Evolutionary conservation across 2,797 vertebrate genomes (phyloP), one percentile per base, ranked within the genome.

Genomic region (Takifugu rubripes): DNA sequence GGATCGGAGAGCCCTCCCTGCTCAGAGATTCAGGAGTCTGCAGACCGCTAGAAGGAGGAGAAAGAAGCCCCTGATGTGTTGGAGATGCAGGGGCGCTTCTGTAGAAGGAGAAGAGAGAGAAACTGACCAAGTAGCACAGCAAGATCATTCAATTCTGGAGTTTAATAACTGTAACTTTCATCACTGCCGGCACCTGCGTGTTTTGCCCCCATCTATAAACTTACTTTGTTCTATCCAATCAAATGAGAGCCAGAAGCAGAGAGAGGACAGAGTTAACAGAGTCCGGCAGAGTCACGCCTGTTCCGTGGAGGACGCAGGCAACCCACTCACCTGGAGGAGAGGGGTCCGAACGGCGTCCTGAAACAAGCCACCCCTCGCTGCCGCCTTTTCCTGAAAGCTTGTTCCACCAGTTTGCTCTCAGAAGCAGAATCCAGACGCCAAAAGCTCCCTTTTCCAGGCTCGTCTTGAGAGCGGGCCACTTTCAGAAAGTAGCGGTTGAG

Each of bases 401-500:
- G 97, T 52, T 99, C 97, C 89, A 98, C 96, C 52, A 99, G 85
- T 68, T 99, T 99, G 86, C 91, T 91, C 87, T 98, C 96, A 0
- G 96, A 99, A 5, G 95, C 92, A 0, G 97, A 96, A 84, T 99
- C 97, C 68, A 99, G 95, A 0, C 96, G 87, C 97, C 97, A 99
- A 46, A 99, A 99, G 5, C 96, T 99, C n/a, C 97, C 97, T 47
- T 99, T 99, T 4, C 97, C 97, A 0, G 97, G 97, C 82, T 99
- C 97, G 59, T 99, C 97, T 84, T 99, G 97, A 49, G 96, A 99
- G 63, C 97, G 95, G 0, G 97, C 95, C 78, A 99, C 96, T 92
- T 99, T 99, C 73, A 99, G 94, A 71, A 99, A 99, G 87, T 99
- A 99, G 59, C 97, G 96, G 89, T 99, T 99, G 83, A 99, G 89